Percentiles rank a stretch among this genome's conserved stretches.
Evolutionary conservation across 2,888 invertebrate species (phyloP).

Genomic region (Leptopilina drosophilae): DNA sequence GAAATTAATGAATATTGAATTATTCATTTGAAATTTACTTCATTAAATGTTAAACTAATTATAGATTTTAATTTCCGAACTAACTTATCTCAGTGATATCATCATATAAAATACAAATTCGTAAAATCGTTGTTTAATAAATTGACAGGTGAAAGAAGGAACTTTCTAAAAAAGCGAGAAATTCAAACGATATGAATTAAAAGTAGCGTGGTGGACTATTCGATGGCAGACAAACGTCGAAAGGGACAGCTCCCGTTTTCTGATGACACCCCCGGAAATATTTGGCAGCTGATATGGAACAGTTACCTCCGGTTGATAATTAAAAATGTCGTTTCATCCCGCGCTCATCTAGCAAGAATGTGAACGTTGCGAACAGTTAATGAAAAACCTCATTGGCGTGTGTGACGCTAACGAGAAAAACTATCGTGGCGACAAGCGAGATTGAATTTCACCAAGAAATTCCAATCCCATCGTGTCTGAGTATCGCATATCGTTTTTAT

Average conservation of each 20-base stretch:
- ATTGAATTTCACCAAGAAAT: constrained; percentile 72
- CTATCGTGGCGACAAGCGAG: constrained; percentile 62
- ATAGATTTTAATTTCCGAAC: not conserved
- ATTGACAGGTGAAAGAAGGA: constrained; percentile 21
- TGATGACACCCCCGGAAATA: constrained; percentile 74
- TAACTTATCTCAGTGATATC: not conserved
- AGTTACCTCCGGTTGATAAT: constrained; percentile 74
- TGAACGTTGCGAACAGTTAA: constrained; percentile 71
- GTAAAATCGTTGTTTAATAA: constrained; percentile 20
- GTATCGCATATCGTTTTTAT: constrained; percentile 38
- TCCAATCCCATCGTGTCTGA: constrained; percentile 42
- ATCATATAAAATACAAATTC: not conserved
- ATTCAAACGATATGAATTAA: constrained; percentile 32
- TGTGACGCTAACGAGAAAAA: constrained; percentile 74
- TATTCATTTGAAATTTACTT: constrained; percentile 3
- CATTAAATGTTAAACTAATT: not conserved
- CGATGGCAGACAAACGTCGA: constrained; percentile 12
- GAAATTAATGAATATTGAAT: constrained; percentile 5
- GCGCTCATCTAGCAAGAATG: constrained; percentile 73
- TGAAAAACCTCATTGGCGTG: constrained; percentile 76
- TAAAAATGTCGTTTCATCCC: constrained; percentile 75
- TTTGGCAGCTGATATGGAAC: constrained; percentile 74
- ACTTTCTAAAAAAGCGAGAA: constrained; percentile 29
- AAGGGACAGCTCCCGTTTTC: constrained; percentile 8
- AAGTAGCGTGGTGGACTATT: constrained; percentile 9